Base-by-base conservation (phyloP, 2,113 vertebrate genomes). In the Pitta sordida region DNA sequence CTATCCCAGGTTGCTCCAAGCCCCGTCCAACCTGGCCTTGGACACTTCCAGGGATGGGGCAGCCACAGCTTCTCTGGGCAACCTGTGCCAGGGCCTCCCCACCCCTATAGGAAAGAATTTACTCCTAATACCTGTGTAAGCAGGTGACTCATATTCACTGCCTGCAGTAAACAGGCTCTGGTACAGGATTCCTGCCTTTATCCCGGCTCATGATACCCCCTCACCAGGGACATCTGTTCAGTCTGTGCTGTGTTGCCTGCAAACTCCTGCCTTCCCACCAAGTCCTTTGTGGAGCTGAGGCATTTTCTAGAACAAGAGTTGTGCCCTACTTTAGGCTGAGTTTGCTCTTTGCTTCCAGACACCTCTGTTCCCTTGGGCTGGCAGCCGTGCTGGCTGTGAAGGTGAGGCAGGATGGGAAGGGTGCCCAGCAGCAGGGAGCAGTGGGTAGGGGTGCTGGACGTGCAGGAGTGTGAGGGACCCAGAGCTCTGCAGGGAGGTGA, bases 141-240 rank as follows among this genome's bases (percentile, higher is more conserved):
- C 13, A 44, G 20, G 10, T 78, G 48, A 29, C 11, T 17, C 12
- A 3, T 8, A 5, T n/a, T 82, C 20, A 6, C 39, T 71, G 26
- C 70, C 75, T 75, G 29, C 52, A n/a, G 30, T 74, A 32, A n/a
- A 59, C 7, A 46, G 53, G 15, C 67, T 82, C 19, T 62, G 43
- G 20, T n/a, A 20, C 36, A 51, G 56, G 19, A 65, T 81, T 32
- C 32, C 64, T 77, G 83, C 59, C 16, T 15, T 78, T 41, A 56
- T 22, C 55, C 27, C 23, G 36, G 22, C 22, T 80, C 23, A 36
- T 0, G 0, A 0, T 39, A 21, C 10, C 18, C 20, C 29, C 41
- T 84, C 11, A 48, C 13, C 5, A 30, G 18, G 36, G 36, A 34
- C 8, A 34, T 26, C 22, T 43, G 17, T 59, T 85, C 11, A 8